phyloP scores from a whole-genome alignment of 2,888 invertebrate species.

The Hecatera dysodea region DNA sequence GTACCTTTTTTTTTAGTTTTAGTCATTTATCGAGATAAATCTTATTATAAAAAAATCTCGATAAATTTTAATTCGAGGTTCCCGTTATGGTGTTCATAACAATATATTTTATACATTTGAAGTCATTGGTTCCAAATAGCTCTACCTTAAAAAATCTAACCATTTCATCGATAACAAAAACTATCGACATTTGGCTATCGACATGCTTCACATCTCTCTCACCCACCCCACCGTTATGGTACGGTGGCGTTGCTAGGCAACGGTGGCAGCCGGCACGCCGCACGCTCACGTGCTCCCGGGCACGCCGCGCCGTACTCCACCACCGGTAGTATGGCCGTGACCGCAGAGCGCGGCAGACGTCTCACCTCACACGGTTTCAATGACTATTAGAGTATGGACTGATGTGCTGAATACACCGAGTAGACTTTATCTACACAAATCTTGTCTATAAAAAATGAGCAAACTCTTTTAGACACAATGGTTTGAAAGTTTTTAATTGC shows the following conservation, averaged over 20 bases:
- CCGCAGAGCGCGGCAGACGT: slow-evolving; percentile 31
- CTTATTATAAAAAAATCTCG: no score
- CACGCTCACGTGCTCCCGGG: slow-evolving; percentile 47
- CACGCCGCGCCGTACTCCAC: slow-evolving; percentile 38
- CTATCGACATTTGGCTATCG: slow-evolving; percentile 68
- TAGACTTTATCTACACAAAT: neutral
- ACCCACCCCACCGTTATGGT: slow-evolving; percentile 51
- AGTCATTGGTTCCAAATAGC: no score
- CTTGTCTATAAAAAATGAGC: neutral
- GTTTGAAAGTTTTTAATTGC: neutral
- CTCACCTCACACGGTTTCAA: rapidly evolving
- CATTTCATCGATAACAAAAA: slow-evolving; percentile 64
- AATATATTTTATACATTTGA: no score
- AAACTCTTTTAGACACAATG: neutral
- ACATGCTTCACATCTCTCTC: slow-evolving; percentile 62
- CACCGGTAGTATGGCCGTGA: slow-evolving; percentile 54
- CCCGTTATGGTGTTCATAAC: no score
- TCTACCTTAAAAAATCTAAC: no score
- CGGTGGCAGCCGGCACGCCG: slow-evolving; percentile 71
- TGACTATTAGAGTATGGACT: neutral
- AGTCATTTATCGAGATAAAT: no score
- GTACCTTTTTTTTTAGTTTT: no score
- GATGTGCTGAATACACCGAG: neutral
- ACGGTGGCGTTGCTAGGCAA: slow-evolving; percentile 77
- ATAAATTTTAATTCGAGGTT: no score